These are phyloP conservation scores for Nesoenas mayeri DNA, from an alignment of 2,113 vertebrate species.

Conservation along the genomic window DNA sequence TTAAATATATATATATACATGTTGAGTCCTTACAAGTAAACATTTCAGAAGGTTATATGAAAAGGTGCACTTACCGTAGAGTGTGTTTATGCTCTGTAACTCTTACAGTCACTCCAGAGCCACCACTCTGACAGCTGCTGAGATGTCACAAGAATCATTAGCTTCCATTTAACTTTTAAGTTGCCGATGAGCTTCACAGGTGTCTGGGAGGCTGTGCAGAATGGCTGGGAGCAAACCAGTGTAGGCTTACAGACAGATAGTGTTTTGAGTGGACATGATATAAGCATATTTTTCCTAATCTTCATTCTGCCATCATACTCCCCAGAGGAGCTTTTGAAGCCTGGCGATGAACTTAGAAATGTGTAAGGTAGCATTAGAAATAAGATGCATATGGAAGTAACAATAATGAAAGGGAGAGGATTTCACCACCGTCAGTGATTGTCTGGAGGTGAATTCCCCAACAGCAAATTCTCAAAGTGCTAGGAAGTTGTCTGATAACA, in stretches of 20 bases:
- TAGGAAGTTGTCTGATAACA: background rate
- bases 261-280: background rate
- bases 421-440: background rate
- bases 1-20: background rate
- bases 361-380: background rate
- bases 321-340: background rate
- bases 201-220: background rate
- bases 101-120: background rate
- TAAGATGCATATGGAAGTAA: background rate
- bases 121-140: background rate
- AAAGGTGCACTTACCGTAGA: background rate
- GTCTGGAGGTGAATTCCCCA: background rate
- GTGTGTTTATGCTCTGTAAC: background rate
- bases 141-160: background rate
- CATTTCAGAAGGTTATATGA: background rate
- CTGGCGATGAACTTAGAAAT: background rate
- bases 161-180: background rate
- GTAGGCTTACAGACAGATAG: background rate
- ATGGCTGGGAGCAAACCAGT: background rate
- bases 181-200: background rate
- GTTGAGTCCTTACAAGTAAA: background rate
- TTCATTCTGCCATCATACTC: background rate
- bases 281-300: background rate
- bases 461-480: background rate
- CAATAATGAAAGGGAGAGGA: background rate